Conservation (phyloP, 1,140 invertebrate genomes). For the Hylaeus volcanicus region DNA sequence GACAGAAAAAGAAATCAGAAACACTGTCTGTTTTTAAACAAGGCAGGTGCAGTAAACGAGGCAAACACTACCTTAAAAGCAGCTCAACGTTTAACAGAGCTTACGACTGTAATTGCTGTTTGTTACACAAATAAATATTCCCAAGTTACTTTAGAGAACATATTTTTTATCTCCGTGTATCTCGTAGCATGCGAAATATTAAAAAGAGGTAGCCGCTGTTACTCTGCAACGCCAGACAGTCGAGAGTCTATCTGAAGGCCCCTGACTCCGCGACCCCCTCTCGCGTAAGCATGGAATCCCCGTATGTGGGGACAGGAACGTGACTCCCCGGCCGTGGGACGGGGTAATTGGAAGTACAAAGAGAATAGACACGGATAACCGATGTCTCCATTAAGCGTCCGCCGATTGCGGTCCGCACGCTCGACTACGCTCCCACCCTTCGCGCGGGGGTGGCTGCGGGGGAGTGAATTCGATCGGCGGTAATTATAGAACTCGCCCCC, state of each 20-base stretch:
- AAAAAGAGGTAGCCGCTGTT: no score
- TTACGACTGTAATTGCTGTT: no score
- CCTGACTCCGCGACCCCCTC: not conserved
- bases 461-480: slow-evolving; percentile 26
- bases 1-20: no score
- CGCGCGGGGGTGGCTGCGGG: not conserved
- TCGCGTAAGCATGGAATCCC: not conserved
- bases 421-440: slow-evolving; percentile 35
- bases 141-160: no score
- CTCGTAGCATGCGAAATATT: no score
- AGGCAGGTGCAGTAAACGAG: no score
- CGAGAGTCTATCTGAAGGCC: slow-evolving; percentile 7
- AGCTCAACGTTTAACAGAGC: no score
- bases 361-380: slow-evolving; percentile 64
- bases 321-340: slow-evolving; percentile 31
- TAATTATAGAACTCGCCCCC: slow-evolving; percentile 23
- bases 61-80: no score
- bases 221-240: not conserved
- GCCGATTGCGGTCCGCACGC: slow-evolving; percentile 47
- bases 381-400: slow-evolving; percentile 64
- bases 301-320: slow-evolving; percentile 28
- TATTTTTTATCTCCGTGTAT: no score
- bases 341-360: slow-evolving; percentile 64
- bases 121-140: no score
- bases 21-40: no score